These are phyloP conservation scores for Cancer borealis DNA, from an alignment of 2,888 invertebrate genomes.

Conservation along the genomic window DNA sequence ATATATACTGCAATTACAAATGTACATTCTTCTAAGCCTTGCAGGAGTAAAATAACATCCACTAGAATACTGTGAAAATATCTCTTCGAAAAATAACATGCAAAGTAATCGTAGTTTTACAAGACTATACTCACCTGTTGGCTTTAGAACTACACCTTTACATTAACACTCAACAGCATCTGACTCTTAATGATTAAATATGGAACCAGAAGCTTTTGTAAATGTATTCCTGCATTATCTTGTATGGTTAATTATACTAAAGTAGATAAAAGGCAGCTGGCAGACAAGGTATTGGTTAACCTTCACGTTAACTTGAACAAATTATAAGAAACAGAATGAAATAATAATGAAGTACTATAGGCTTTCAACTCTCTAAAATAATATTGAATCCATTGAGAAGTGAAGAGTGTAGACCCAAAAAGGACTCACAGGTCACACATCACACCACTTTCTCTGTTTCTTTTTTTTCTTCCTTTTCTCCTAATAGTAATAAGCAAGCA, in stretches of 20 bases:
- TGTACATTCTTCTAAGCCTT: conserved; percentile 75
- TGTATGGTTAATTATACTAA: not conserved
- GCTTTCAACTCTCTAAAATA: not conserved
- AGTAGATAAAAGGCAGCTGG: not conserved
- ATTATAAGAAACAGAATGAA: not conserved
- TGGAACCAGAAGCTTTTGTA: conserved; percentile 39
- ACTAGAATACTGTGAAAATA: conserved; percentile 74
- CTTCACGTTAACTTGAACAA: not conserved
- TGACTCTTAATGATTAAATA: conserved; percentile 12
- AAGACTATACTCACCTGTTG: conserved; percentile 67
- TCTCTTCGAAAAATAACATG: conserved; percentile 67
- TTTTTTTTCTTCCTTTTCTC: not conserved
- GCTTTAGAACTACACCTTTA: conserved; percentile 42
- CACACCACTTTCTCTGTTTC: not conserved
- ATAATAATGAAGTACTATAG: not conserved
- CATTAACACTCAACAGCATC: conserved; percentile 8
- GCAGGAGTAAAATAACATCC: conserved; percentile 73
- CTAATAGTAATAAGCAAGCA: not conserved
- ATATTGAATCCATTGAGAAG: not conserved
- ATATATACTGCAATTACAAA: conserved; percentile 73
- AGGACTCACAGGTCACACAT: not conserved
- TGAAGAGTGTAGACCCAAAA: not conserved
- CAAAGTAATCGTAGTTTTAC: conserved; percentile 65
- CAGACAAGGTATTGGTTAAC: not conserved
- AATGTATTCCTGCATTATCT: conserved; percentile 4